Base-by-base conservation (phyloP, 2,888 invertebrate genomes). In the Barypeithes pellucidus region DNA sequence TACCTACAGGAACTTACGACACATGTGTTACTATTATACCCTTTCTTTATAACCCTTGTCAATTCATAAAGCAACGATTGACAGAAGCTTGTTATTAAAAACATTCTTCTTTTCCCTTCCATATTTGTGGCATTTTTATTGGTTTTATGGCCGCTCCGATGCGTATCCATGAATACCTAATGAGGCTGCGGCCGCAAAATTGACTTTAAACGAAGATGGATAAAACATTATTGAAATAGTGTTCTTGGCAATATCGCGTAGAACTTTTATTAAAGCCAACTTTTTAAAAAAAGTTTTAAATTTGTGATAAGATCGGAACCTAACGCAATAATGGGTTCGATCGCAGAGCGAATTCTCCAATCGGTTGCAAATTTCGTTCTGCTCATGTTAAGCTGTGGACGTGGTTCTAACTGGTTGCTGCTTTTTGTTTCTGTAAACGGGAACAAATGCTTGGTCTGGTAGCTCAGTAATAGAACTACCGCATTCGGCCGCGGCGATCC, bases 141-240 rank as follows among this genome's bases (percentile, higher is more conserved):
- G 20, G 20, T 20, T 47, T 20, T 47, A 47, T 47, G 47, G 20
- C 47, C 18, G 47, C 47, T 12, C 11, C 18, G 47, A 7, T 47
- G 47, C 47, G 20, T 47, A 14, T 47, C 20, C 47, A 47, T 47
- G 47, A 47, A 47, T 47, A 47, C 47, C 20, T 47, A 47, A 47
- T 47, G 20, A 47, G 47, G 11, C 8, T 47, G 11, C 47, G 11
- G 47, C 47, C 8, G 33, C n/a, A 54, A 54, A 54, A 54, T 16
- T 33, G 33, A 20, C 24, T 47, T 54, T 29, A 54, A 54, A 54
- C 22, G 14, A 22, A 41, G 18, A 61, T 18, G 39, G 20, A 61
- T 36, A 61, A 39, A 61, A 14, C 16, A 24, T 11, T n/a, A 39
- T 20, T 20, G 47, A 16, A 47, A 47, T 47, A 47, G 20, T 47